phyloP scores from a whole-genome alignment of 2,113 vertebrate species.

The Serinus canaria region DNA sequence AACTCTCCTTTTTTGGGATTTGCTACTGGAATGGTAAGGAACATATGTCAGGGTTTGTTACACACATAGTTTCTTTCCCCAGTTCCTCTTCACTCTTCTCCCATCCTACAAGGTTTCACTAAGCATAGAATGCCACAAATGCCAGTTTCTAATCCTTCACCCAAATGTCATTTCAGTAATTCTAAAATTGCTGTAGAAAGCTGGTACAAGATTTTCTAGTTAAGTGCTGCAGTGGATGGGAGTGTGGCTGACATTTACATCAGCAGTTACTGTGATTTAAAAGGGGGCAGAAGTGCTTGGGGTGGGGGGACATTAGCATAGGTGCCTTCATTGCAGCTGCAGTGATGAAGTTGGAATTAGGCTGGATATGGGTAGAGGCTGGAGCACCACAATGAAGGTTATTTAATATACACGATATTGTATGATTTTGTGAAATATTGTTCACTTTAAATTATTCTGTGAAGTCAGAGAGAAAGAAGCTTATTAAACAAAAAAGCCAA shows the following conservation, averaged over 20 bases:
- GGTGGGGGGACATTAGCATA: not conserved
- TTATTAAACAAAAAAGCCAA: not conserved
- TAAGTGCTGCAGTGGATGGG: not conserved
- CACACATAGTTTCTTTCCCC: not conserved
- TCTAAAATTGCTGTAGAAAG: not conserved
- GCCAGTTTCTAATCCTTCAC: not conserved
- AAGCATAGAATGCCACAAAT: not conserved
- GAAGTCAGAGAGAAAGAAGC: not conserved
- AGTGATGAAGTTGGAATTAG: not conserved
- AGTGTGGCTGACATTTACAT: not conserved
- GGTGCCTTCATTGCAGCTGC: not conserved
- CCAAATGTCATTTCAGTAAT: conserved; percentile 4
- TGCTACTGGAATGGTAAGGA: not conserved
- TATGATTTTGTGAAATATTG: not conserved
- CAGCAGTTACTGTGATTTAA: not conserved
- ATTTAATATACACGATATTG: not conserved
- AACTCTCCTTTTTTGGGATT: not conserved
- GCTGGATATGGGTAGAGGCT: not conserved
- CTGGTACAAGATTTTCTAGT: not conserved
- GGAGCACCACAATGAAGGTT: not conserved
- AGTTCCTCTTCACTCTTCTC: not conserved
- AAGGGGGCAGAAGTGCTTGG: not conserved
- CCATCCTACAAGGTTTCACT: not conserved
- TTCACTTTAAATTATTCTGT: not conserved
- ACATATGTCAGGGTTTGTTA: not conserved